phyloP scores from a whole-genome alignment of 2,113 vertebrate genomes.

The Mustela nigripes region DNA sequence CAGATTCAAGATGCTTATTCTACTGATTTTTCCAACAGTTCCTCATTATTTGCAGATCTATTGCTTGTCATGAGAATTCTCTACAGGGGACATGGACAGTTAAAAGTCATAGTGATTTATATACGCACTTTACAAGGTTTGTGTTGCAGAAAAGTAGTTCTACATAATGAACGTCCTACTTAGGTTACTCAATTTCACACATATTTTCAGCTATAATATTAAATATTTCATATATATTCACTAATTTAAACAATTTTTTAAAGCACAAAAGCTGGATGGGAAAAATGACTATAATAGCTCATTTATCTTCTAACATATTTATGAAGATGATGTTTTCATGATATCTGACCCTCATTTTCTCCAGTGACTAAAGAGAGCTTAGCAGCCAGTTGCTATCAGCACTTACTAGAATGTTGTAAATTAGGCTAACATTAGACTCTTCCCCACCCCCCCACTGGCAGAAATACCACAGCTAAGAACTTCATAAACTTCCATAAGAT shows the following conservation, averaged over 20 bases:
- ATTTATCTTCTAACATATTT: constrained; percentile 49
- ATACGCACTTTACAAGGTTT: constrained; percentile 81
- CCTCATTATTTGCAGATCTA: constrained; percentile 78
- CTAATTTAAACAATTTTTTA: constrained; percentile 82
- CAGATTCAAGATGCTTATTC: constrained; percentile 40
- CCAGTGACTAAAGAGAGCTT: constrained; percentile 81
- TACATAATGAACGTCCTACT: constrained; percentile 79
- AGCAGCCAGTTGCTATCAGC: constrained; percentile 74
- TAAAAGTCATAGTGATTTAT: constrained; percentile 76
- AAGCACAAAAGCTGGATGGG: constrained; percentile 68
- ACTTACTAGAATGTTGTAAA: constrained; percentile 70
- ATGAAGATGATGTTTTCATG: constrained; percentile 52
- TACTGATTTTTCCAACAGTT: constrained; percentile 64
- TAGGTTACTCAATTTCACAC: constrained; percentile 75
- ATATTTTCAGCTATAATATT: constrained; percentile 75
- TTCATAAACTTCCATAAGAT: constrained; percentile 72
- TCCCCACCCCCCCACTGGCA: constrained; percentile 52
- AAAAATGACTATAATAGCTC: constrained; percentile 59
- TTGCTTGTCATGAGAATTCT: constrained; percentile 76
- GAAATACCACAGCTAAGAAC: constrained; percentile 79
- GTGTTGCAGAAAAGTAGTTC: constrained; percentile 82
- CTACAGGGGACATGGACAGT: constrained; percentile 79
- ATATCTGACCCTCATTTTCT: constrained; percentile 72
- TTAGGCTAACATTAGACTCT: constrained; percentile 60
- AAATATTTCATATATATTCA: constrained; percentile 73